Base-by-base conservation (phyloP, 2,888 invertebrate species). In the Lithophane socia region DNA sequence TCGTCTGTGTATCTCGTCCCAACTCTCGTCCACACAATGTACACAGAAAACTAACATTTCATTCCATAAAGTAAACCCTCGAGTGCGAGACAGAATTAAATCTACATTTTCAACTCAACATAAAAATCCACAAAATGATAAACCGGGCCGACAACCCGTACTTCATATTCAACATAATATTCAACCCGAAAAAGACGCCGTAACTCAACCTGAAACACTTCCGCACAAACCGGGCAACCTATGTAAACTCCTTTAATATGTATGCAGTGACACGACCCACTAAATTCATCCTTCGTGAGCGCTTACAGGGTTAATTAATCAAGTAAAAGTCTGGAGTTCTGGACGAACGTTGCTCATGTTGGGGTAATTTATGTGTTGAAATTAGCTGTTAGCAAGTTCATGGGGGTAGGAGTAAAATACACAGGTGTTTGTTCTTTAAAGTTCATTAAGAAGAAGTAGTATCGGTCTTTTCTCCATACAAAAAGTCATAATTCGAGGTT, bases 301-400 rank as follows among this genome's bases (percentile, higher is more conserved):
- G 64, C 85, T 88, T 80, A 75, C 73, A 71, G 71, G 77, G 88
- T 89, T 86, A 90, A 89, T 90, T 90, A 89, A 89, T 89, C 88
- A 90, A 82, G 79, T 79, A 73, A 88, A 89, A 84, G 78, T 80
- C 80, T 77, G 54, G 58, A 85, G 71, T 79, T 80, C 80, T 82
- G 78, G 75, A 80, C 73, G 75, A 83, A 64, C 73, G 81, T 63
- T 87, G 84, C 86, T 87, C 74, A 82, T 82, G 79, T 79, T 81
- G 66, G 66, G 52, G 52, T 69, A 77, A 81, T 83, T 78, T 73
- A 76, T 79, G 78, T 73, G 71, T 75, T 77, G 67, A 83, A 87
- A 79, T 85, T 79, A 74, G 73, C 73, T 83, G 65, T 77, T 87
- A 42, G 47, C 63, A 63, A 68, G 68, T 75, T 80, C 49, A 29